Percentiles rank a stretch among this genome's conserved stretches.
Conservation (phyloP, 2,113 vertebrate species). For the Lophius piscatorius region DNA sequence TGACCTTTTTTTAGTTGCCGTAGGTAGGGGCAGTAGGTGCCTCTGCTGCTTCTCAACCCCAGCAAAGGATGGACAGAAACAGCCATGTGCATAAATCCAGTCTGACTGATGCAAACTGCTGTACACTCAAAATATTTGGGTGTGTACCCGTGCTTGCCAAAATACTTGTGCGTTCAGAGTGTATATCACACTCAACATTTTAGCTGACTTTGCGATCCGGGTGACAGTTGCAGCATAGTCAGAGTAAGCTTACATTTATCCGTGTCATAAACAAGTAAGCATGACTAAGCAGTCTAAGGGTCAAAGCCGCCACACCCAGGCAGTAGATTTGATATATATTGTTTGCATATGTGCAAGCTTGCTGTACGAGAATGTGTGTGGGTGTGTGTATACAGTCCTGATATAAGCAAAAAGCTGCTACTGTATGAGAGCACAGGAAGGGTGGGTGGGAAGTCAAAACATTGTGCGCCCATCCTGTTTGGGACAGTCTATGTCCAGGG, state of each 20-base stretch:
- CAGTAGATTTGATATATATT: constrained; percentile 16
- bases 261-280: constrained; percentile 13
- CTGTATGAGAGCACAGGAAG: constrained; percentile 80
- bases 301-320: constrained; percentile 47
- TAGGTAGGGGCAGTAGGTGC: constrained; percentile 47
- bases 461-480: constrained; percentile 84
- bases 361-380: constrained; percentile 9
- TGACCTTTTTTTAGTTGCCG: constrained; percentile 77
- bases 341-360: constrained; percentile 13
- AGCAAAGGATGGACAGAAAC: constrained; percentile 50
- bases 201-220: constrained; percentile 58
- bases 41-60: constrained; percentile 48
- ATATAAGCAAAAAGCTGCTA: constrained; percentile 67
- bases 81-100: constrained; percentile 34
- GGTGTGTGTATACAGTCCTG: constrained; percentile 27
- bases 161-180: constrained; percentile 45
- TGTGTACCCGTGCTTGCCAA: constrained; percentile 37
- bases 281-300: constrained; percentile 54
- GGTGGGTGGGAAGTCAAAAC: constrained; percentile 83
- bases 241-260: constrained; percentile 45
- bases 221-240: constrained; percentile 35
- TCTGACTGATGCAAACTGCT: constrained; percentile 52
- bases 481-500: constrained; percentile 78
- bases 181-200: constrained; percentile 62
- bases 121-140: constrained; percentile 55